Evolutionary conservation across 2,888 invertebrate species (phyloP).

Genomic region (Paralinhomoeus sp.): DNA sequence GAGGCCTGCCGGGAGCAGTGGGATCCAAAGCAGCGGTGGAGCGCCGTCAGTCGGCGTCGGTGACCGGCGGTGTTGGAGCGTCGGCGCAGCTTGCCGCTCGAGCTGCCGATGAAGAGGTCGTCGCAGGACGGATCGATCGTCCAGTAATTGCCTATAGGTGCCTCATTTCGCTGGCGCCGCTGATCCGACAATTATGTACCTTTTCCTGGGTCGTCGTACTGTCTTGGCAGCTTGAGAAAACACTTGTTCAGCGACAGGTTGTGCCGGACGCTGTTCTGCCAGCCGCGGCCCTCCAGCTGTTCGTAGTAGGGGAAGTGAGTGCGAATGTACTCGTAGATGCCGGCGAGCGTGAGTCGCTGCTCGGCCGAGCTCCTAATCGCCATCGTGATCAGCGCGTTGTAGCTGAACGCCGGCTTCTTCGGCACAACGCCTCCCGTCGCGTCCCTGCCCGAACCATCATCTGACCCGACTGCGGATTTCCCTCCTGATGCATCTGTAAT

Average conservation of each 20-base stretch:
- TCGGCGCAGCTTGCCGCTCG: constrained; percentile 76
- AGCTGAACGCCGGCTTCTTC: constrained; percentile 91
- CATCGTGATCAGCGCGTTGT: constrained; percentile 99
- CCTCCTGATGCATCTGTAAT: no score
- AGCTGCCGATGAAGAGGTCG: constrained; percentile 90
- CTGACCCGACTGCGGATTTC: no score
- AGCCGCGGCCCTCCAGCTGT: constrained; percentile 80
- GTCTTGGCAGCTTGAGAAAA: constrained; percentile 73
- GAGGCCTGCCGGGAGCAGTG: neutral
- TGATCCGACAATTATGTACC: constrained; percentile 9
- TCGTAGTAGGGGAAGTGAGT: constrained; percentile 91
- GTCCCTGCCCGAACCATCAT: no score
- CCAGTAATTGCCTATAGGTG: constrained; percentile 69
- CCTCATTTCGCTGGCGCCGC: no score
- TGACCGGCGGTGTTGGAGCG: constrained; percentile 10
- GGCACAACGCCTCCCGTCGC: no score
- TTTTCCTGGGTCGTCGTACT: constrained; percentile 96
- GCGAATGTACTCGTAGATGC: constrained; percentile 54
- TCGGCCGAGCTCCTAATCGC: constrained; percentile 83
- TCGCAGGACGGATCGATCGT: constrained; percentile 91
- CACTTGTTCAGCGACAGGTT: constrained; percentile 92
- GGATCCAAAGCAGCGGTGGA: constrained; percentile 10
- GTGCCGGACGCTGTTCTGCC: constrained; percentile 97
- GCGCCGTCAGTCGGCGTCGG: constrained; percentile 13
- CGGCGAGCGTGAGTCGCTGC: constrained; percentile 55